Base-by-base conservation (phyloP, 1,140 invertebrate genomes). In the Tetraneura akinire region DNA sequence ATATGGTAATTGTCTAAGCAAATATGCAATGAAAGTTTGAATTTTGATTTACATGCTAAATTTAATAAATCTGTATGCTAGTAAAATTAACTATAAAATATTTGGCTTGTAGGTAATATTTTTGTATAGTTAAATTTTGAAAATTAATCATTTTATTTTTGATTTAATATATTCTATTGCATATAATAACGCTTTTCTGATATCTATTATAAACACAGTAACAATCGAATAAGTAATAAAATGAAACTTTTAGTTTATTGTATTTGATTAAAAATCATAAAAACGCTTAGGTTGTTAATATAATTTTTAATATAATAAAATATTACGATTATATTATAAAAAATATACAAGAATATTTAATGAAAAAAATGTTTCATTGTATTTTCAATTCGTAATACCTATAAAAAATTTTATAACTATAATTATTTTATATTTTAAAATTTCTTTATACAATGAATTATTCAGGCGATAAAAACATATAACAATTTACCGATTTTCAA, bases 171-270 rank as follows among this genome's bases (percentile, higher is more conserved):
- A n/a, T n/a, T n/a, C n/a, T n/a, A n/a, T n/a, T n/a, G n/a, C n/a
- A n/a, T n/a, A n/a, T n/a, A n/a, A n/a, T n/a, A n/a, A n/a, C n/a
- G n/a, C n/a, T n/a, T n/a, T n/a, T n/a, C n/a, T n/a, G n/a, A n/a
- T n/a, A n/a, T n/a, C n/a, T n/a, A n/a, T n/a, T n/a, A n/a, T n/a
- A n/a, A n/a, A n/a, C n/a, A n/a, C n/a, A n/a, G n/a, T n/a, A n/a
- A n/a, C n/a, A n/a, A n/a, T n/a, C n/a, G n/a, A n/a, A n/a, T 10
- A 32, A 32, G 16, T 32, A 62, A 29, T 62, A 37, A 32, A n/a
- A n/a, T n/a, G 9, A 37, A 62, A 62, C 29, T 62, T 32, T 62
- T 62, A 37, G 18, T 62, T 32, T 62, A 37, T 62, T 62, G 18
- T 18, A 32, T 18, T n/a, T 62, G 10, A 62, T 62, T n/a, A 62